Evolutionary conservation across 1,140 invertebrate genomes (phyloP).

Genomic region (Apolygus lucorum): DNA sequence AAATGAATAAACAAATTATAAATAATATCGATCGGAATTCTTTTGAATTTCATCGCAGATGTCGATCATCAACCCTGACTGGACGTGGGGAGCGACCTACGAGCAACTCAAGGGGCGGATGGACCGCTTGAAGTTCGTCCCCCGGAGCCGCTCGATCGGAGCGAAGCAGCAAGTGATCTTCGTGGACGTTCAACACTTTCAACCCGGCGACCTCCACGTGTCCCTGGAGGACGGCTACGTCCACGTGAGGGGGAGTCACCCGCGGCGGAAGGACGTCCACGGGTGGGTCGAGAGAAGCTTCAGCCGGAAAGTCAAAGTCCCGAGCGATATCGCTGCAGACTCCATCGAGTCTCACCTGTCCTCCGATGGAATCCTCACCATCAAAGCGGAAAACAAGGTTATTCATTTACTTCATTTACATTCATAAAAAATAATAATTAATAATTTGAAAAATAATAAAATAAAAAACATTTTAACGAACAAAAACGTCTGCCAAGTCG

Average conservation of each 20-base stretch:
- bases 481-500: too few relatives aligned
- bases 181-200: not conserved
- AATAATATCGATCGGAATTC: too few relatives aligned
- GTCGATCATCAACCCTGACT: not conserved
- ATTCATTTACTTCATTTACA: too few relatives aligned
- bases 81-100: not conserved
- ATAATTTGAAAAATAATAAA: too few relatives aligned
- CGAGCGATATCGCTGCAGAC: not conserved
- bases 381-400: not conserved
- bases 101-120: not conserved
- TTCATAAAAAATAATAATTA: too few relatives aligned
- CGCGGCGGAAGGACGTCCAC: not conserved
- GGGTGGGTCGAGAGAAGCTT: constrained; percentile 8
- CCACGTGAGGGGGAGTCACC: not conserved
- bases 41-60: too few relatives aligned
- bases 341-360: not conserved
- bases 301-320: not conserved
- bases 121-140: not conserved
- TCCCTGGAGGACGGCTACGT: not conserved
- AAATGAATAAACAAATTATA: too few relatives aligned
- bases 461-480: too few relatives aligned
- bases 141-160: not conserved
- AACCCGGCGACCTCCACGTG: not conserved
- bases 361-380: not conserved
- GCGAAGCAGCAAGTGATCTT: not conserved